A percentile compares a stretch with the other conserved stretches of the same genome.
Conservation (phyloP, 2,888 invertebrate species). For the Lasioglossum vierecki region DNA sequence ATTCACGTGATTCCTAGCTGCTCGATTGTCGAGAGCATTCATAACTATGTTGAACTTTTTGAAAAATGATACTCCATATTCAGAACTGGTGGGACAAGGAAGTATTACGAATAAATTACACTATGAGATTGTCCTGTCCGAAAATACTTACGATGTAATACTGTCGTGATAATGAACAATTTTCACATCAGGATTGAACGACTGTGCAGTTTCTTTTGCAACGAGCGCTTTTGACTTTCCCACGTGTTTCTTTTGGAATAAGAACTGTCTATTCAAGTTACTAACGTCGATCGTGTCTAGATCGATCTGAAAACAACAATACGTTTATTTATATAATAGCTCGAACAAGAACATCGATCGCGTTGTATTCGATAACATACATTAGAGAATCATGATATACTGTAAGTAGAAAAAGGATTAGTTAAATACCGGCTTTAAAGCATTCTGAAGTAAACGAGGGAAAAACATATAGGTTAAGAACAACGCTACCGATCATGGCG, state of each 20-base stretch:
- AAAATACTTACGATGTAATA: constrained; percentile 91
- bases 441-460: constrained; percentile 20
- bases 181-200: constrained; percentile 94
- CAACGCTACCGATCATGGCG: background rate
- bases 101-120: background rate
- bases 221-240: constrained; percentile 98
- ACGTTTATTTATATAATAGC: background rate
- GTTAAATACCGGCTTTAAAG: constrained; percentile 1
- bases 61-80: constrained; percentile 96
- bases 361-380: background rate
- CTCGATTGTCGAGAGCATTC: constrained; percentile 98
- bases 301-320: constrained; percentile 92
- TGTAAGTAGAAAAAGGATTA: background rate
- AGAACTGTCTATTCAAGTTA: constrained; percentile 98
- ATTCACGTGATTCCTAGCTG: constrained; percentile 99
- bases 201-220: constrained; percentile 94
- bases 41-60: constrained; percentile 95
- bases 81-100: constrained; percentile 86
- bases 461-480: constrained; percentile 43
- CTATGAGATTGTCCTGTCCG: background rate
- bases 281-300: constrained; percentile 99
- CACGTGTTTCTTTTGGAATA: constrained; percentile 99
- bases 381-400: background rate
- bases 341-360: background rate
- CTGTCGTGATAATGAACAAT: constrained; percentile 97